phyloP scores from a whole-genome alignment of 2,113 vertebrate species.

The Shinisaurus crocodilurus region DNA sequence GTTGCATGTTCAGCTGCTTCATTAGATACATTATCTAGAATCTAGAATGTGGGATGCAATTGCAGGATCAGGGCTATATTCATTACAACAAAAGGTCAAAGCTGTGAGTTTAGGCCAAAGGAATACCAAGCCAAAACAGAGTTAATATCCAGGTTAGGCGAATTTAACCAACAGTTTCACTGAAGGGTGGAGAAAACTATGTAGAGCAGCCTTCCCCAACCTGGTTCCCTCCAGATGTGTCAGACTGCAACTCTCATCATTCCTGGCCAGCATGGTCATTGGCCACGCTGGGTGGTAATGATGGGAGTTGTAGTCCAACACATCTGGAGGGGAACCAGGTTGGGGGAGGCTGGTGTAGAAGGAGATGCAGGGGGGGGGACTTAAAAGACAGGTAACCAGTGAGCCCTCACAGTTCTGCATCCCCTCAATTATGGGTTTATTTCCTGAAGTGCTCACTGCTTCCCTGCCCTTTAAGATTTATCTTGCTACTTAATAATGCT shows the following conservation, averaged over 20 bases:
- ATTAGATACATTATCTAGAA: conserved; percentile 3
- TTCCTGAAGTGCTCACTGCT: neutral
- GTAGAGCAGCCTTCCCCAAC: too few relatives aligned
- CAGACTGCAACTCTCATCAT: too few relatives aligned
- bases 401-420: neutral
- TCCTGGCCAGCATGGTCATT: too few relatives aligned
- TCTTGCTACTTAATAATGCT: neutral
- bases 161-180: neutral
- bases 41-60: neutral
- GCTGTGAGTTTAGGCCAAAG: neutral
- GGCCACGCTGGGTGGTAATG: too few relatives aligned
- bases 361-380: too few relatives aligned
- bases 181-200: neutral
- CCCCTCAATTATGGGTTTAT: neutral
- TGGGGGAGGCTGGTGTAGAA: too few relatives aligned
- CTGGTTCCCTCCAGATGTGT: too few relatives aligned
- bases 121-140: neutral
- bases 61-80: neutral
- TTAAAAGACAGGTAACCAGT: neutral
- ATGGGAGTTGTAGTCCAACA: too few relatives aligned
- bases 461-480: neutral
- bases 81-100: neutral
- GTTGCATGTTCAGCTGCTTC: conserved; percentile 17
- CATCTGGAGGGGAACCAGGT: too few relatives aligned
- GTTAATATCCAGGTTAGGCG: neutral